Evolutionary conservation across 2,888 invertebrate genomes (phyloP), one percentile per base, ranked within the genome.

Genomic region (Nycteola revayana): DNA sequence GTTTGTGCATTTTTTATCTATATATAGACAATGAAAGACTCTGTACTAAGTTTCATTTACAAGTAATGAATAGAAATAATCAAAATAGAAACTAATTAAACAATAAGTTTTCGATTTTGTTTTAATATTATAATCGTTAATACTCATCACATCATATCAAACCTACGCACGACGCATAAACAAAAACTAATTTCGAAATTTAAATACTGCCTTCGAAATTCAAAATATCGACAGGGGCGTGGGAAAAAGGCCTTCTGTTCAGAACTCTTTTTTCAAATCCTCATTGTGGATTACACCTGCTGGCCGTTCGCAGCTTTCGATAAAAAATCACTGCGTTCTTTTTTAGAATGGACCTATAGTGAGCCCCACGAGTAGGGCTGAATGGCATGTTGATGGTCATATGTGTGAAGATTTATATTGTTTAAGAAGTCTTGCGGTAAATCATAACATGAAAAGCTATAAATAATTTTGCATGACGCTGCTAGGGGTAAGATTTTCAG

Each of bases 221-320:
- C 66, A 68, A 80, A 81, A 75, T 73, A 73, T 75, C 76, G 73
- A 74, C 75, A 71, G 71, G 76, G 80, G 72, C 87, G 87, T 88
- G 87, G 87, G 87, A 87, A 88, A 83, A 84, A 80, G 75, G 86
- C 86, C 87, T 86, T 72, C 87, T 86, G 86, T 80, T 83, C 76
- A 66, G 69, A 73, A 68, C 73, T 77, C 76, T 78, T 84, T 84
- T 82, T 84, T 82, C 79, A 80, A 85, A 86, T 76, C 74, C 75
- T 79, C 75, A 79, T 85, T 82, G 84, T 81, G 72, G 73, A 82
- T 75, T 87, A 85, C 87, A 87, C 87, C 87, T 88, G 87, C 84
- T 83, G 75, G 75, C 75, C 79, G 77, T 81, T 78, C 80, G 85
- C 86, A 85, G 86, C 87, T 84, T 87, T 84, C 78, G 75, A 78